Evolutionary conservation across 1,140 invertebrate genomes (phyloP).

Genomic region (Nixonia krombeini): DNA sequence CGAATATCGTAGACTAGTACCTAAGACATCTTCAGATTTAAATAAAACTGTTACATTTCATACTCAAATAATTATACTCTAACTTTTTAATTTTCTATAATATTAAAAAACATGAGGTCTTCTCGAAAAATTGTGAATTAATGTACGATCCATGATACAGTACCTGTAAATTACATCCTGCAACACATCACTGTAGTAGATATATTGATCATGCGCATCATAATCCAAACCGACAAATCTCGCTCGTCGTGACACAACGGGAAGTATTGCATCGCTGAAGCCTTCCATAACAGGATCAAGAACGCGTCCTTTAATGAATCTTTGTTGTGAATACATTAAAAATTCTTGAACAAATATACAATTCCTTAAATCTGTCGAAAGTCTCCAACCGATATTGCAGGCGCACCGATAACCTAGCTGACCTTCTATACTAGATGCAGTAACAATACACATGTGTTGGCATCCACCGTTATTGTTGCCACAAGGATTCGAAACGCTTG

Average conservation of each 20-base stretch:
- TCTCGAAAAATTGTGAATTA: background rate
- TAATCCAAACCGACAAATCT: conserved; percentile 98
- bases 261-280: conserved; percentile 94
- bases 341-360: conserved; percentile 93
- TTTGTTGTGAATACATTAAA: conserved; percentile 96
- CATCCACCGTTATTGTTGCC: conserved; percentile 91
- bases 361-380: conserved; percentile 83
- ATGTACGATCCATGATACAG: background rate
- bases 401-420: conserved; percentile 93
- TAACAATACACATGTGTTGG: conserved; percentile 96
- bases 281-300: conserved; percentile 90
- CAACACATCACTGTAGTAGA: conserved; percentile 98
- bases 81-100: too few relatives aligned
- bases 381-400: conserved; percentile 90
- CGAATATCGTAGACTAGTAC: too few relatives aligned
- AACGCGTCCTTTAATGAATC: conserved; percentile 96
- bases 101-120: too few relatives aligned
- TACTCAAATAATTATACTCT: too few relatives aligned
- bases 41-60: too few relatives aligned
- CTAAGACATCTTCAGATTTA: too few relatives aligned
- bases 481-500: conserved; percentile 88
- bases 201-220: conserved; percentile 90
- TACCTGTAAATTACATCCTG: conserved; percentile 92
- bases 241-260: conserved; percentile 90
- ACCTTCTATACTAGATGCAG: conserved; percentile 81